phyloP scores from a whole-genome alignment of 2,797 vertebrate genomes.

The Esox masquinongy region DNA sequence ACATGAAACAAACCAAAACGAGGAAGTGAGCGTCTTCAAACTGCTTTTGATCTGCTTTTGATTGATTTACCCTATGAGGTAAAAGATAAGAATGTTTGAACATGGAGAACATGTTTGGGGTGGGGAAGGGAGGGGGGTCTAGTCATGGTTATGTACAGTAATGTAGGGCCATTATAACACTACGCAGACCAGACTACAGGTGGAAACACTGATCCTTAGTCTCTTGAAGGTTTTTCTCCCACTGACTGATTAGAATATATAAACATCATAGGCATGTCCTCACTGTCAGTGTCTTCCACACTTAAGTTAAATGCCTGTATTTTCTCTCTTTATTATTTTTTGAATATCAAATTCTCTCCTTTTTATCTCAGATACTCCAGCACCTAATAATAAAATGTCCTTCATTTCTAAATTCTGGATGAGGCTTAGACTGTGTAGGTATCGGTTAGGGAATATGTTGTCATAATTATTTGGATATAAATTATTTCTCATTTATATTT shows the following conservation, averaged over 20 bases:
- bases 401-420: too few relatives aligned
- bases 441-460: too few relatives aligned
- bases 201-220: constrained; percentile 72
- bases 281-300: not conserved
- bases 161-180: not conserved
- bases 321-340: not conserved
- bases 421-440: too few relatives aligned
- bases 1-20: constrained; percentile 71
- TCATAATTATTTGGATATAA: too few relatives aligned
- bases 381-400: too few relatives aligned
- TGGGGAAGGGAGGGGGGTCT: not conserved
- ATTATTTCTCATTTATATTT: too few relatives aligned
- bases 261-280: not conserved
- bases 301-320: not conserved
- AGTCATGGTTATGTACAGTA: not conserved
- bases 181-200: constrained; percentile 47
- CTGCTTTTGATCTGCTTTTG: constrained; percentile 77
- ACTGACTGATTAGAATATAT: constrained; percentile 18
- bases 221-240: constrained; percentile 28
- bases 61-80: constrained; percentile 43
- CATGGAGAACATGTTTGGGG: not conserved
- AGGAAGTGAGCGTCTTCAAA: constrained; percentile 74
- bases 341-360: not conserved
- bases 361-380: too few relatives aligned
- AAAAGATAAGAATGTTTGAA: constrained; percentile 71